Evolutionary conservation across 2,113 vertebrate genomes (phyloP), one percentile per base, ranked within the genome.

Genomic region (Sorex araneus): DNA sequence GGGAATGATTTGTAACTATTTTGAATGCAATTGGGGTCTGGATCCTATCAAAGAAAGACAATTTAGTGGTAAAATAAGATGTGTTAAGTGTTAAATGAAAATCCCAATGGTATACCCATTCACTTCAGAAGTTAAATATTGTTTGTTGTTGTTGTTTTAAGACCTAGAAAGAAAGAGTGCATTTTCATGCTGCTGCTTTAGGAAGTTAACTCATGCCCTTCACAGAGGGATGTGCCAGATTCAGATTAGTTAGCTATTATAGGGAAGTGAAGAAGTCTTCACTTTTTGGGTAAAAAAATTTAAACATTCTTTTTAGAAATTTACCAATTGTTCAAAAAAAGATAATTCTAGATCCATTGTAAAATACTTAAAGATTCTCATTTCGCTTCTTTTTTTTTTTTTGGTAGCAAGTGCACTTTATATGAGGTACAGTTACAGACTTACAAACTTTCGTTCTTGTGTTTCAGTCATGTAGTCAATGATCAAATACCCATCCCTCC

Each of bases 311-410:
- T 25, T 60, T 57, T 40, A 9, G 88, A 15, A 96, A 91, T 2
- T 50, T 76, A 63, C 70, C 92, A 69, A 89, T 77, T 92, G 64
- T 76, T 90, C 96, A 69, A 87, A 89, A 83, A 50, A 93, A 77
- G 71, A 85, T 81, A n/a, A 89, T 27, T 34, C 89, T 75, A 92
- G 57, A 66, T 64, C 66, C 66, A 57, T 84, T 93, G 93, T 50
- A 85, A 87, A 89, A 83, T 87, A 84, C 81, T 19, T 94, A 84
- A 95, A 94, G 94, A 64, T 50, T 47, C 0, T 89, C 71, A 36
- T 80, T 73, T 93, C 50, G 36, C 67, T 67, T 93, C 80, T 91
- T n/a, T n/a, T n/a, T n/a, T n/a, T n/a, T n/a, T n/a, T n/a, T n/a
- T n/a, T n/a, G n/a, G n/a, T n/a, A n/a, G n/a, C n/a, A n/a, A n/a